Evolutionary conservation across 2,888 invertebrate species (phyloP).

Genomic region (Oconnorella tubifera): DNA sequence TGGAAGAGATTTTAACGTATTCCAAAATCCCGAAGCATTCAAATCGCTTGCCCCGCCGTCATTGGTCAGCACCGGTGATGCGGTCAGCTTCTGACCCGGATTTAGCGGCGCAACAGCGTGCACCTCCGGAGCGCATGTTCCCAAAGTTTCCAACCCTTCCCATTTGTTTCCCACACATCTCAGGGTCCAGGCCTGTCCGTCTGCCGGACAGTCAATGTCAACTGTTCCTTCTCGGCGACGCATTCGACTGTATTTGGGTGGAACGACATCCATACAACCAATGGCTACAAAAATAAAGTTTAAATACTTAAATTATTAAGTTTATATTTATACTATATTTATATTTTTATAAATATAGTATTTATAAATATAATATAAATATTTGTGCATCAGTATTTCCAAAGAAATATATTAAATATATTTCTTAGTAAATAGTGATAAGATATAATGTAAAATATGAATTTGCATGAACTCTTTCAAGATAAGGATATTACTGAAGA

Average conservation of each 20-base stretch:
- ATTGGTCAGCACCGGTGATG: not conserved
- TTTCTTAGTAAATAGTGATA: too few relatives aligned
- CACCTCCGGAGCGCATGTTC: conserved; percentile 16
- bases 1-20: not conserved
- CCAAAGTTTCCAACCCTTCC: conserved; percentile 24
- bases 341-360: too few relatives aligned
- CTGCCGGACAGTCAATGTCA: conserved; percentile 24
- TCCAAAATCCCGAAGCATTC: not conserved
- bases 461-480: too few relatives aligned
- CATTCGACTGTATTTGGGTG: conserved; percentile 27
- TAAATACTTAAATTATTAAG: not conserved
- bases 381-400: too few relatives aligned
- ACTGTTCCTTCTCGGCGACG: conserved; percentile 16
- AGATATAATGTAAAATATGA: too few relatives aligned
- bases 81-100: not conserved
- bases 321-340: not conserved
- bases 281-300: conserved; percentile 21
- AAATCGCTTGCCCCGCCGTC: not conserved
- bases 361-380: too few relatives aligned
- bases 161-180: conserved; percentile 22
- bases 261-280: conserved; percentile 29
- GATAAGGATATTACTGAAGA: too few relatives aligned
- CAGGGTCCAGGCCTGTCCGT: conserved; percentile 19
- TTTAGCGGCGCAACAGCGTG: not conserved
- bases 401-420: too few relatives aligned